Conservation (phyloP, 1,140 invertebrate genomes). For the Neuroterus valhalla region DNA sequence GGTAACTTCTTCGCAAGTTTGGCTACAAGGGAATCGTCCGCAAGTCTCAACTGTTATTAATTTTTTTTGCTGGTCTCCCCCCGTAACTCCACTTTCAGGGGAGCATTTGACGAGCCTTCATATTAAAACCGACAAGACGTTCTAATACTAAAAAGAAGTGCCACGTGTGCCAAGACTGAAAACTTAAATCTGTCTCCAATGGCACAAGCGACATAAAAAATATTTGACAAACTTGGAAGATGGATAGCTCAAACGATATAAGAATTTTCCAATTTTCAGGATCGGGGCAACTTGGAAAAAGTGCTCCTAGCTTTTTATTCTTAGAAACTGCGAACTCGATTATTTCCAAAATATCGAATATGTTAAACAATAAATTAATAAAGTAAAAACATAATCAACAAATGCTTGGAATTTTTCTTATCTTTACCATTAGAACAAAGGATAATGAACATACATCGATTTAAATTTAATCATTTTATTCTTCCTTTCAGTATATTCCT, state of each 20-base stretch:
- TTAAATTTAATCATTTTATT: not conserved
- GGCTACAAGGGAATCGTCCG: constrained; percentile 1
- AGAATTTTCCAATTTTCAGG: too few species aligned
- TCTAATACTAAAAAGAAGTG: not conserved
- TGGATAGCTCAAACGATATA: not conserved
- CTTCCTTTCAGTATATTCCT: not conserved
- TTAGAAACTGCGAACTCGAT: too few species aligned
- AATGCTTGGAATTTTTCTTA: not conserved
- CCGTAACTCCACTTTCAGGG: constrained; percentile 7
- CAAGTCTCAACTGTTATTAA: constrained; percentile 15
- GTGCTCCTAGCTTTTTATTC: too few species aligned
- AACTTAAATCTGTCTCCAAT: not conserved
- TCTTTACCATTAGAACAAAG: too few species aligned
- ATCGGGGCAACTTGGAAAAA: too few species aligned
- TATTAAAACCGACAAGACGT: constrained; percentile 1
- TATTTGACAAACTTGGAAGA: not conserved
- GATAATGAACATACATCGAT: constrained; percentile 1
- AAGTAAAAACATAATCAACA: not conserved
- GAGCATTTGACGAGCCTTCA: constrained; percentile 10
- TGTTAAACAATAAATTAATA: not conserved
- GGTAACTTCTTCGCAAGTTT: constrained; percentile 9
- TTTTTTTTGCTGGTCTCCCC: not conserved
- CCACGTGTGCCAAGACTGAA: constrained; percentile 22
- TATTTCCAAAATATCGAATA: too few species aligned
- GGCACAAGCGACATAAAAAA: not conserved